These are phyloP conservation scores for Streptopelia turtur DNA, from an alignment of 2,797 vertebrate species.

Conservation along the genomic window DNA sequence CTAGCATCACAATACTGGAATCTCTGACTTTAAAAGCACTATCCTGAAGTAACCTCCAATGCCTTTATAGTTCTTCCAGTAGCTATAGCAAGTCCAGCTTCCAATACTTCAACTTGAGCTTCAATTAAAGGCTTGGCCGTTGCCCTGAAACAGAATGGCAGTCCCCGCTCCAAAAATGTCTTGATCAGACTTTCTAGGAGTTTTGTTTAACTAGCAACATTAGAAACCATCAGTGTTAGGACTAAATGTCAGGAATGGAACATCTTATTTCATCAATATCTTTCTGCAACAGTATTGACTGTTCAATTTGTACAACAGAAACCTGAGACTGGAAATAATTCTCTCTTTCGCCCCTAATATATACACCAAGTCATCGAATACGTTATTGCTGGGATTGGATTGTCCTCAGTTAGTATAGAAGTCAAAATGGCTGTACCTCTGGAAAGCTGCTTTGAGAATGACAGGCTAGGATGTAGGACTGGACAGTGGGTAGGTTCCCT, in stretches of 20 bases:
- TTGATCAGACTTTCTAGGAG: background rate
- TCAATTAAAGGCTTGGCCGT: rapidly evolving
- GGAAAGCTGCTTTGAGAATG: background rate
- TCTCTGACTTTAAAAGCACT: background rate
- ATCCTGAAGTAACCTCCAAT: background rate
- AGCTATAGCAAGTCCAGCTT: background rate
- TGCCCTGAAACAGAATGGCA: background rate
- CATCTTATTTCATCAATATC: background rate
- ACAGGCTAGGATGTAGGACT: background rate
- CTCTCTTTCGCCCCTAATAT: background rate
- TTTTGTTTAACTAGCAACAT: slow-evolving; percentile 19
- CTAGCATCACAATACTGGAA: background rate
- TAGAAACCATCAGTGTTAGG: background rate
- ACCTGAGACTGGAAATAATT: background rate
- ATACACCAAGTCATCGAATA: background rate
- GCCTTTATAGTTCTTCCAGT: background rate
- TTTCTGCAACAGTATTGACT: background rate
- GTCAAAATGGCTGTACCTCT: background rate
- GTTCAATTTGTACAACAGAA: background rate
- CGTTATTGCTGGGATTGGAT: background rate
- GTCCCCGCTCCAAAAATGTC: background rate
- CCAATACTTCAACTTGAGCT: background rate
- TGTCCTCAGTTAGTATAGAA: background rate
- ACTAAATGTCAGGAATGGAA: background rate
- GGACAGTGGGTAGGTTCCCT: background rate